Conservation (phyloP, 2,888 invertebrate species). For the Blastobasis adustella region DNA sequence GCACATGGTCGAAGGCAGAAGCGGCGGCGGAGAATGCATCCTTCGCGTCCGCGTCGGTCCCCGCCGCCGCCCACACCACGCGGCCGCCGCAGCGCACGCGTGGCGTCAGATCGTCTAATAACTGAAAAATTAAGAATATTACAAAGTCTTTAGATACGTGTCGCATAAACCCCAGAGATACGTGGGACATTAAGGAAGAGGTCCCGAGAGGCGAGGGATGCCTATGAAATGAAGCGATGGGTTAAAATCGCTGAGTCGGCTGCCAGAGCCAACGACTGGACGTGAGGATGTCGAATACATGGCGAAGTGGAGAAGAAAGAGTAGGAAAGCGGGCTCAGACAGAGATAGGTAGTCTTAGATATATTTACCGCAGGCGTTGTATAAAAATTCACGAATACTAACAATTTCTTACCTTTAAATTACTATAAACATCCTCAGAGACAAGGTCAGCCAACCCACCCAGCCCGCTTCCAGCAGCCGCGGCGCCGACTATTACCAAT, state of each 20-base stretch:
- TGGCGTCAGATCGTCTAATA: conserved; percentile 40
- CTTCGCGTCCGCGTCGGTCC: conserved; percentile 26
- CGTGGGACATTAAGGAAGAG: no score
- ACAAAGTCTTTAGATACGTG: no score
- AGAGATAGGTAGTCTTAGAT: no score
- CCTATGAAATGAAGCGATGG: no score
- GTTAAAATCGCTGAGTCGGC: no score
- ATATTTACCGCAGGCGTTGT: no score
- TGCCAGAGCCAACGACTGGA: no score
- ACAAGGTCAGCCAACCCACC: conserved; percentile 43
- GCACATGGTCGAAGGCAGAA: conserved; percentile 46
- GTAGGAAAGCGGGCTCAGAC: no score
- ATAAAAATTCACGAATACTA: neutral
- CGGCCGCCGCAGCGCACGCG: conserved; percentile 40
- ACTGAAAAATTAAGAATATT: conserved; percentile 21
- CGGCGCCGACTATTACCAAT: conserved; percentile 51
- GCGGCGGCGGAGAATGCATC: conserved; percentile 32
- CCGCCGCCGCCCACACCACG: conserved; percentile 52
- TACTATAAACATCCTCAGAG: conserved; percentile 48
- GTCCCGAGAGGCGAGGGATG: no score
- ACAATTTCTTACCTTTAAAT: conserved; percentile 44
- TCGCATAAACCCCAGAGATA: no score
- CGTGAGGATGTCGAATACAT: no score
- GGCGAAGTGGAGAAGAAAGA: no score
- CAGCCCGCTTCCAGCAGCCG: conserved; percentile 30